A percentile compares a stretch with the other conserved stretches of the same genome.
Conservation (phyloP, 2,113 vertebrate genomes). For the Otus sunia region DNA sequence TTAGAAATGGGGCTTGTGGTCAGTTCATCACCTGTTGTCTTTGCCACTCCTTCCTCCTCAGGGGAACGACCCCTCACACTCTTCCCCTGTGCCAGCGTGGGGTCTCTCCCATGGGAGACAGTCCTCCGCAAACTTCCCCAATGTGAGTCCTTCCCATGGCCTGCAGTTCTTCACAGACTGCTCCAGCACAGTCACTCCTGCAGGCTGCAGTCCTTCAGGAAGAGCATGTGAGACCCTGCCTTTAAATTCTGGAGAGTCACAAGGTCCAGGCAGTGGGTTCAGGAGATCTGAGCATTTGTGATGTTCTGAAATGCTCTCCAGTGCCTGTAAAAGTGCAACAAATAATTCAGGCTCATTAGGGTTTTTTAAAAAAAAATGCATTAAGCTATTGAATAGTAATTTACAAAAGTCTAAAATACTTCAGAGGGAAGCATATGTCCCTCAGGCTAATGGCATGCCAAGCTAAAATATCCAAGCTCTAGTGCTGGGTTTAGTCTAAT, state of each 20-base stretch:
- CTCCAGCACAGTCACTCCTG: neutral
- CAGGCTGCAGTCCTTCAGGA: neutral
- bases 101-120: neutral
- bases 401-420: neutral
- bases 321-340: neutral
- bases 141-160: too few species aligned
- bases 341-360: neutral
- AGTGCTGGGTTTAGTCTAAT: neutral
- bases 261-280: neutral
- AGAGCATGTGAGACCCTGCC: neutral
- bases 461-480: neutral
- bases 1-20: too few species aligned
- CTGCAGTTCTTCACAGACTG: too few species aligned
- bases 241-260: neutral
- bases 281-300: fast-evolving
- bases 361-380: neutral
- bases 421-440: neutral
- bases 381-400: neutral
- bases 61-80: neutral
- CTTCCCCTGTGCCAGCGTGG: neutral
- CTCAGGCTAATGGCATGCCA: neutral
- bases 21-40: neutral
- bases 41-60: neutral
- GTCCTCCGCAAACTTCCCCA: too few species aligned
- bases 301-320: neutral